Base-by-base conservation (phyloP, 2,888 invertebrate species). In the Tiliacea aurago region DNA sequence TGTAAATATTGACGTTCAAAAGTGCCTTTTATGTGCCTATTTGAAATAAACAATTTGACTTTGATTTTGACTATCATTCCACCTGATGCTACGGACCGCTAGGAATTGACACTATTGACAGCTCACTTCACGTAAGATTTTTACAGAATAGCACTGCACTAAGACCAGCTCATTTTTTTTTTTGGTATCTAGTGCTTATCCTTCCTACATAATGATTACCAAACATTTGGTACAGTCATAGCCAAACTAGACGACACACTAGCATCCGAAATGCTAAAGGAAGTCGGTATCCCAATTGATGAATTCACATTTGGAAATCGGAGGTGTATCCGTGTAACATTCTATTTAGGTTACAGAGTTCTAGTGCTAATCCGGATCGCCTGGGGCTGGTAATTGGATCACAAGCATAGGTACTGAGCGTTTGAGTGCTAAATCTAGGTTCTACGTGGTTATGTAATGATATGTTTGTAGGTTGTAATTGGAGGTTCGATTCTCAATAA, bases 321-420 rank as follows among this genome's bases (percentile, higher is more conserved):
- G 5, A 53, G 23, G 13, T 47, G 10, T 47, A 37, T 7, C 23
- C 0, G 10, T 75, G 58, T 67, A 58, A 15, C 58, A 53, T 73
- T 20, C 47, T 61, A 80, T 80, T 53, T 53, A 47, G 58, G 55
- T 56, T 47, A 55, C 47, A 15, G 20, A 23, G 55, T 53, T 37
- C 43, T 18, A 13, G 11, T 13, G 7, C 4, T 78, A 64, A 81
- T 41, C 55, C 51, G 20, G 4, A 3, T 28, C 7, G 41, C 5
- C 37, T 51, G 28, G 33, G 51, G 45, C 47, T 28, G 56, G 13
- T 53, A 51, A 74, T 70, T 80, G 65, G 18, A 62, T 56, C 23
- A 23, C 37, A n/a, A 28, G 43, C 23, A 20, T 56, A 15, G 41
- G 23, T 20, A 45, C 23, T 33, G 15, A n/a, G 37, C 6, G 23